phyloP scores from a whole-genome alignment of 2,888 invertebrate species.

The Dorcus hopei region DNA sequence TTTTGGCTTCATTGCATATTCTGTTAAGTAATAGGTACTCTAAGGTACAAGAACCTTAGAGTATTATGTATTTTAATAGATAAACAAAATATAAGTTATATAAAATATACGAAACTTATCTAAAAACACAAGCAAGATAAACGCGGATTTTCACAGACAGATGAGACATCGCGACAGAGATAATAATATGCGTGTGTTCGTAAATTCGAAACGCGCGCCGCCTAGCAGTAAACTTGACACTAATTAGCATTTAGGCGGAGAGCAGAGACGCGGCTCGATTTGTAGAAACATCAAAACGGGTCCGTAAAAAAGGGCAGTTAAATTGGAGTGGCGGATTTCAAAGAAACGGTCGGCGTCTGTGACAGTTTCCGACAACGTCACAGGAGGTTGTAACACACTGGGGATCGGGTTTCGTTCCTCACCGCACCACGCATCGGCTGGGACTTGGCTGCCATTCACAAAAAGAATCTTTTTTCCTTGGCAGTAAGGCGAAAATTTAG shows the following conservation, averaged over 20 bases:
- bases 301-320: slow-evolving; percentile 32
- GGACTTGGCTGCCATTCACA: not conserved
- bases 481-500: too few relatives aligned
- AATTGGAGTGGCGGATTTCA: slow-evolving; percentile 36
- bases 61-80: too few relatives aligned
- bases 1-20: too few relatives aligned
- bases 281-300: slow-evolving; percentile 30
- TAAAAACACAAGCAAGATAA: too few relatives aligned
- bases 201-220: not conserved
- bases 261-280: slow-evolving; percentile 35
- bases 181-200: too few relatives aligned
- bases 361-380: not conserved
- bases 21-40: too few relatives aligned
- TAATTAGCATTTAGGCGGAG: slow-evolving; percentile 37
- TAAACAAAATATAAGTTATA: too few relatives aligned
- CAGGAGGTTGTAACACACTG: not conserved
- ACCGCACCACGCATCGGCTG: not conserved
- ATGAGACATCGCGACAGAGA: too few relatives aligned
- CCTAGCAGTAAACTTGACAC: slow-evolving; percentile 29
- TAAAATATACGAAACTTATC: too few relatives aligned
- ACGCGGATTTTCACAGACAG: too few relatives aligned
- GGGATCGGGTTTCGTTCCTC: not conserved
- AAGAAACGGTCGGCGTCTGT: slow-evolving; percentile 22
- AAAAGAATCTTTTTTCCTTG: too few relatives aligned
- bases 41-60: too few relatives aligned